Base-by-base conservation (phyloP, 1,140 invertebrate species). In the Orchestia grillus region DNA sequence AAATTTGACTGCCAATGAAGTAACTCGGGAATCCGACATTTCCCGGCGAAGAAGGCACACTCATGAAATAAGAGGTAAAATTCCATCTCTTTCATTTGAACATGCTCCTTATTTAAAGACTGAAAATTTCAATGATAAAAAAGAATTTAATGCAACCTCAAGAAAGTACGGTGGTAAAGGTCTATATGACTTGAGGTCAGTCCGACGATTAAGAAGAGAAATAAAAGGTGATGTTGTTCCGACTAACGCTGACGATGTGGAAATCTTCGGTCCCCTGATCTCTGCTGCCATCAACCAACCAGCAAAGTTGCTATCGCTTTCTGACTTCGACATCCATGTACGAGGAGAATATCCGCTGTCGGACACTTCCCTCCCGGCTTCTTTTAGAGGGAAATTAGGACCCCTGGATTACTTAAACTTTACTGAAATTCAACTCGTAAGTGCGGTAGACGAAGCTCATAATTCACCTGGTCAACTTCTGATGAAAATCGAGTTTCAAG, bases 261-360 rank as follows among this genome's bases (percentile, higher is more conserved):
- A 77, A 77, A 36, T 77, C 11, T 77, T 77, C 62, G 62, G 28
- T 77, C 62, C 62, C 62, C 62, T 23, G 62, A 77, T 77, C 28
- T 77, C 28, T 77, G 1, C 62, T 77, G 1, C 28, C 62, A 28
- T 36, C 62, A 77, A 36, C 62, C 62, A 77, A 77, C 36, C 62
- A 77, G 28, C 11, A 36, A 91, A 43, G 41, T 42, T 91, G 15
- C 41, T 91, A 42, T 91, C 88, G 44, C 41, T 44, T 91, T 41
- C 88, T 44, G 88, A 91, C 44, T 91, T 91, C 41, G 88, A 91
- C 44, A 91, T 44, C 41, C 88, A 91, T 41, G 88, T 91, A 42
- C 88, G 88, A 91, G 88, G 88, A 91, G 88, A 91, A 44, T 41
- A 91, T 77, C 62, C 62, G 28, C 28, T 77, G 36, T 77, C 62